These are phyloP conservation scores for Saimiri boliviensis DNA, from an alignment of 2,113 vertebrate species.

Conservation along the genomic window DNA sequence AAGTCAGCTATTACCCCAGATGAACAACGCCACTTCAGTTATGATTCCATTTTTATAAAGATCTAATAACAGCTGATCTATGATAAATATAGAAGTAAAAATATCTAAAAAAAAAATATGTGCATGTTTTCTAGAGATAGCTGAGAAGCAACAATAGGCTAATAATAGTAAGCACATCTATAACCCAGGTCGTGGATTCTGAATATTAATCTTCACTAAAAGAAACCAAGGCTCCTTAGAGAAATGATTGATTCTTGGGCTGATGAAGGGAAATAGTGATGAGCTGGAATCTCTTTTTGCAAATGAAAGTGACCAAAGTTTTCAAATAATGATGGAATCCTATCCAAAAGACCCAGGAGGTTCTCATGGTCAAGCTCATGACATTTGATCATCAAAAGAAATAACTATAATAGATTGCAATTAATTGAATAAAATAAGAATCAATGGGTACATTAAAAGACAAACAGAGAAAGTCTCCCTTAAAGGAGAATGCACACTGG, in stretches of 20 bases:
- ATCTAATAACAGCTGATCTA: neutral
- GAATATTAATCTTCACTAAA: neutral
- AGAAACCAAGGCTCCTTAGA: neutral
- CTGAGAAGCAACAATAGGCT: neutral
- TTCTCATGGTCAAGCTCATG: neutral
- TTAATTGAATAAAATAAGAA: neutral
- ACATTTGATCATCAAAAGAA: neutral
- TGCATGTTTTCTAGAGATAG: neutral
- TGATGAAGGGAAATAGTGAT: neutral
- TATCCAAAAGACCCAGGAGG: neutral
- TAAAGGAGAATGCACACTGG: neutral
- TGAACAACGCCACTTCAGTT: too few relatives aligned
- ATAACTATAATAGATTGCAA: neutral
- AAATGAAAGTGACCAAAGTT: neutral
- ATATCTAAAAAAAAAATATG: neutral
- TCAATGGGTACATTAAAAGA: neutral
- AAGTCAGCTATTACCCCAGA: too few relatives aligned
- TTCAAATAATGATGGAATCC: neutral
- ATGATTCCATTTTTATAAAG: neutral
- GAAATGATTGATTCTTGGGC: neutral
- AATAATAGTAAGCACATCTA: neutral
- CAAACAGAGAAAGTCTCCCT: neutral
- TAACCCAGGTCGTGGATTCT: neutral
- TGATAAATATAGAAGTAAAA: neutral
- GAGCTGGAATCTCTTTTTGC: neutral